Base-by-base conservation (phyloP, 1,140 invertebrate species). In the Brachystomella parvula region DNA sequence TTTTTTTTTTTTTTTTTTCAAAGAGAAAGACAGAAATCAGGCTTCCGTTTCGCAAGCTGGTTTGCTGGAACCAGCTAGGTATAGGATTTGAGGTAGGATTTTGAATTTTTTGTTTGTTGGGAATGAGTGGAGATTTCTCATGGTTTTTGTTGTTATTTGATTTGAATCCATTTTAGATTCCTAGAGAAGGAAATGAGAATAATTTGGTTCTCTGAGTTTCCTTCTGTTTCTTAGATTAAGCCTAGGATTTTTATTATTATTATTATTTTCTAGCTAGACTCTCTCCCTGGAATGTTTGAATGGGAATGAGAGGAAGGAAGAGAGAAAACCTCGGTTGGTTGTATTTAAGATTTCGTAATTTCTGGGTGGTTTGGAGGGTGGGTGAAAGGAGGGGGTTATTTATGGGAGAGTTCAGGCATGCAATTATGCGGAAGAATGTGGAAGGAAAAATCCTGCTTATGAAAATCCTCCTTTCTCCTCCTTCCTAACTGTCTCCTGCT, bases 391-490 rank as follows among this genome's bases (percentile, higher is more conserved):
- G 29, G 59, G 60, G 71, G 68, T 73, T 70, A 73, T 70, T 73
- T 73, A 73, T 73, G 71, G 66, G 68, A 63, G 66, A 71, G 67
- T 70, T 66, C 35, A 67, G 71, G 71, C 71, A 73, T 73, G 71
- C 71, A 73, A 73, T 73, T 73, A 73, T 73, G 71, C 65, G 71
- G 70, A 73, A 73, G 71, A 73, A 73, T 73, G 71, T 63, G 57
- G 12, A 53, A 66, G 58, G 65, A 73, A 73, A 73, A 73, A 68
- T 70, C 70, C 68, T 73, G 63, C 66, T 69, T 70, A 72, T 53
- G 65, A 64, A 69, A 67, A 67, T 61, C 65, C 31, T n/a, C 12
- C 28, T 47, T 21, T 15, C 44, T 47, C 44, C 15, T 21, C 21
- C 15, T 47, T 47, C 15, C 21, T 47, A 15, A 47, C 15, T 15